phyloP scores from a whole-genome alignment of 2,888 invertebrate species.

The Zaprionus obscuricornis region DNA sequence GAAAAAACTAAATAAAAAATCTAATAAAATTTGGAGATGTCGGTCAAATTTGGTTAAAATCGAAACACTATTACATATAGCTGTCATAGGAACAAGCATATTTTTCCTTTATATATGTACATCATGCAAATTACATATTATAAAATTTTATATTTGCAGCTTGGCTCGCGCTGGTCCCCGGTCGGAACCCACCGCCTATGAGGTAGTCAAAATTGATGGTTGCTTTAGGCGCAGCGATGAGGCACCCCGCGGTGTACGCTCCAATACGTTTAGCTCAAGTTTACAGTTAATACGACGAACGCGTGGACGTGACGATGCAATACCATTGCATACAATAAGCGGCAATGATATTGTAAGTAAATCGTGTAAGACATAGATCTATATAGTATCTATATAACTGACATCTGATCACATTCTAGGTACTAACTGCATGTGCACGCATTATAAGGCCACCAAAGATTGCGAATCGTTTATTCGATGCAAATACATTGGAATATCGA shows the following conservation, averaged over 20 bases:
- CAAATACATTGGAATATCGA: constrained; percentile 92
- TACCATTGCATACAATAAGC: constrained; percentile 84
- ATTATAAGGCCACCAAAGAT: constrained; percentile 89
- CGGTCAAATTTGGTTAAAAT: no score
- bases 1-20: no score
- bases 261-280: constrained; percentile 82
- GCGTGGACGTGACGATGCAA: constrained; percentile 85
- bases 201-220: constrained; percentile 88
- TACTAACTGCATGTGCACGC: constrained; percentile 90
- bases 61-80: no score
- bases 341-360: constrained; percentile 86
- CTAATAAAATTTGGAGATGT: no score
- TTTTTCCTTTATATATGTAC: no score
- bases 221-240: constrained; percentile 86
- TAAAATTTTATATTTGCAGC: constrained; percentile 56
- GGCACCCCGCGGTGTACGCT: constrained; percentile 84
- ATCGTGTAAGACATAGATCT: neutral
- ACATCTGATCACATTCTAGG: constrained; percentile 74
- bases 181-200: constrained; percentile 89
- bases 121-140: neutral
- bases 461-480: constrained; percentile 87
- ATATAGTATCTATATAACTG: no score
- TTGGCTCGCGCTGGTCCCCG: constrained; percentile 88
- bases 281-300: constrained; percentile 84
- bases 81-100: no score